These are phyloP conservation scores for Sceloporus undulatus DNA, from an alignment of 2,113 vertebrate genomes.

Conservation along the genomic window DNA sequence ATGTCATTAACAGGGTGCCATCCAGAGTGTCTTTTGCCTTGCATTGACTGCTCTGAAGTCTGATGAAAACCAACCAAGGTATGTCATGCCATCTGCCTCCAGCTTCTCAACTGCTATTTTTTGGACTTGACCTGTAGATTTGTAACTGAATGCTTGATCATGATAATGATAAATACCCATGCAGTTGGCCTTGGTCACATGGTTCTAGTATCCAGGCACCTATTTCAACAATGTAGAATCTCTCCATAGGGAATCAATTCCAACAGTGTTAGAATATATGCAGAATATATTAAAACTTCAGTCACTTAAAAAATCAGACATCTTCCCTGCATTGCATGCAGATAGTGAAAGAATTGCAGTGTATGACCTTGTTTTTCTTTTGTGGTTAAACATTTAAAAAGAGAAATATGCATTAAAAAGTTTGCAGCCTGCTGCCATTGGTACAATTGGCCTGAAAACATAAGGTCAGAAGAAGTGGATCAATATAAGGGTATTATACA, in stretches of 20 bases:
- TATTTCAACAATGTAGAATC: too few species aligned
- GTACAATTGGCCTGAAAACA: neutral
- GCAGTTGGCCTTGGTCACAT: too few species aligned
- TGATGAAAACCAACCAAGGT: neutral
- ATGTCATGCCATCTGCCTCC: neutral
- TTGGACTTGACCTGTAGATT: neutral
- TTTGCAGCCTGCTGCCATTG: neutral
- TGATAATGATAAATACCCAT: neutral
- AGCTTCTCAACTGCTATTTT: neutral
- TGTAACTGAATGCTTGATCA: neutral
- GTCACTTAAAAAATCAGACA: neutral
- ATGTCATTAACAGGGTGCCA: too few species aligned
- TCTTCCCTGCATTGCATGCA: neutral
- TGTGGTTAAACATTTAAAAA: neutral
- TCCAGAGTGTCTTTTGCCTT: too few species aligned
- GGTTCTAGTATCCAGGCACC: neutral
- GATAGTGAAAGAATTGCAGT: neutral
- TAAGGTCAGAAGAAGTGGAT: neutral
- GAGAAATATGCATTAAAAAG: neutral
- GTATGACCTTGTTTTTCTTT: neutral
- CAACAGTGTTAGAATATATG: neutral
- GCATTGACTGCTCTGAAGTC: neutral
- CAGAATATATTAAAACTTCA: neutral
- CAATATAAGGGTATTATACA: conserved; percentile 9
- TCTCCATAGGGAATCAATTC: neutral